A percentile compares a stretch with the other conserved stretches of the same genome.
Evolutionary conservation across 2,797 vertebrate species (phyloP).

Genomic region (Galagoides demidoff): DNA sequence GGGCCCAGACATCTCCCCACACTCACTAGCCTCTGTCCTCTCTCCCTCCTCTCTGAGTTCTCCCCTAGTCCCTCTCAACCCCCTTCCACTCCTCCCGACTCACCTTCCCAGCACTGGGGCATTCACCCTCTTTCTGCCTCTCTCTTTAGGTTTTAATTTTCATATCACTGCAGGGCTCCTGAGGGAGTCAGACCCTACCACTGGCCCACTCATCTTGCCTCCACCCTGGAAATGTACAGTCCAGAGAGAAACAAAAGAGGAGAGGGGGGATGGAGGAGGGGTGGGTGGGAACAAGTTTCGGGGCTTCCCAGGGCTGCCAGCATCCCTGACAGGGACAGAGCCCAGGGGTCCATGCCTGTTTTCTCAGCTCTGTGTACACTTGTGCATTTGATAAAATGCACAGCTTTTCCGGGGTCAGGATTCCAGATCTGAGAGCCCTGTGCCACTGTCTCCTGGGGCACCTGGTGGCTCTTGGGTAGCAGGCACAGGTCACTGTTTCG

Average conservation of each 20-base stretch:
- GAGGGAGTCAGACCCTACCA: not conserved
- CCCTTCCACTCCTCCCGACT: not conserved
- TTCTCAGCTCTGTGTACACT: not conserved
- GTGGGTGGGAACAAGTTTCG: too few relatives aligned
- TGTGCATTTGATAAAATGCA: not conserved
- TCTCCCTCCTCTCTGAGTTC: fast-evolving
- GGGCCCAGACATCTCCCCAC: fast-evolving
- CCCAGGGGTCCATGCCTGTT: not conserved
- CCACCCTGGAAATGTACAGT: not conserved
- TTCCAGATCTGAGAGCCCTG: not conserved
- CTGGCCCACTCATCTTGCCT: fast-evolving
- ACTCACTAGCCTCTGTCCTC: fast-evolving
- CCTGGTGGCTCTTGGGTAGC: not conserved
- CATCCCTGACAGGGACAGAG: not conserved
- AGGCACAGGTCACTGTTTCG: fast-evolving
- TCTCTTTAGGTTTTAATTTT: not conserved
- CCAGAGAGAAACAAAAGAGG: too few relatives aligned
- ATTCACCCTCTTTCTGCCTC: fast-evolving
- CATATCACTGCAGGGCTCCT: too few relatives aligned
- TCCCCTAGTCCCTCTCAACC: not conserved
- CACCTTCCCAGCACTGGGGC: too few relatives aligned
- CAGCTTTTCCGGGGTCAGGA: not conserved
- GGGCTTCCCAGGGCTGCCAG: too few relatives aligned
- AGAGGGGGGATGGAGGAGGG: too few relatives aligned
- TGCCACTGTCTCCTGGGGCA: not conserved